These are phyloP conservation scores for Muscidifurax raptorellus DNA, from an alignment of 1,140 invertebrate genomes.

Conservation along the genomic window DNA sequence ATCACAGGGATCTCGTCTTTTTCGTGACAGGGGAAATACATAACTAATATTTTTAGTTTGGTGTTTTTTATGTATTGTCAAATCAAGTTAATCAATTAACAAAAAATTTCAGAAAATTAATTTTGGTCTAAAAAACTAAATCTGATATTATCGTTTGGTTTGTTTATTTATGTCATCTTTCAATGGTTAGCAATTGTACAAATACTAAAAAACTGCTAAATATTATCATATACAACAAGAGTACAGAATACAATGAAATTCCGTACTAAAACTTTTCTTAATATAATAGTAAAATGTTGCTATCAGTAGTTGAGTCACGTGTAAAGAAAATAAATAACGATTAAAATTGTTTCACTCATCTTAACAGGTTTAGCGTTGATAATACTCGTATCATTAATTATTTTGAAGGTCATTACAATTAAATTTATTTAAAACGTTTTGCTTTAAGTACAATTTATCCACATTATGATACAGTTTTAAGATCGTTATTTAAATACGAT, in stretches of 20 bases:
- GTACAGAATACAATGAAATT: not conserved
- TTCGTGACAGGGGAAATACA: constrained; percentile 14
- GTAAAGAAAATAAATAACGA: too few species aligned
- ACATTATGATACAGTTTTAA: too few species aligned
- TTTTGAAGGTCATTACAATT: too few species aligned
- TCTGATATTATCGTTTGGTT: not conserved
- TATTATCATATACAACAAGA: not conserved
- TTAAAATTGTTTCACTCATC: too few species aligned
- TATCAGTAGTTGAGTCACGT: too few species aligned
- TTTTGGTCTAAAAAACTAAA: not conserved
- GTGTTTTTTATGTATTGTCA: not conserved
- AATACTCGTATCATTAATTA: too few species aligned
- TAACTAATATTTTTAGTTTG: not conserved
- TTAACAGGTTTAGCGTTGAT: too few species aligned
- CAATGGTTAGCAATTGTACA: not conserved
- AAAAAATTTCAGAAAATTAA: not conserved
- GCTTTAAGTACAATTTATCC: too few species aligned
- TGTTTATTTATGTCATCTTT: constrained; percentile 4
- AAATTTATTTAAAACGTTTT: too few species aligned
- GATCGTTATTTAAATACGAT: too few species aligned
- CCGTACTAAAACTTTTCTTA: not conserved
- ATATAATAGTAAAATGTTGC: not conserved
- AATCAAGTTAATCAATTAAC: too few species aligned
- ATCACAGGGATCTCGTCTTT: constrained; percentile 38
- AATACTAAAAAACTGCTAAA: not conserved